Conservation (phyloP, 2,113 vertebrate genomes). For the Neofelis nebulosa region DNA sequence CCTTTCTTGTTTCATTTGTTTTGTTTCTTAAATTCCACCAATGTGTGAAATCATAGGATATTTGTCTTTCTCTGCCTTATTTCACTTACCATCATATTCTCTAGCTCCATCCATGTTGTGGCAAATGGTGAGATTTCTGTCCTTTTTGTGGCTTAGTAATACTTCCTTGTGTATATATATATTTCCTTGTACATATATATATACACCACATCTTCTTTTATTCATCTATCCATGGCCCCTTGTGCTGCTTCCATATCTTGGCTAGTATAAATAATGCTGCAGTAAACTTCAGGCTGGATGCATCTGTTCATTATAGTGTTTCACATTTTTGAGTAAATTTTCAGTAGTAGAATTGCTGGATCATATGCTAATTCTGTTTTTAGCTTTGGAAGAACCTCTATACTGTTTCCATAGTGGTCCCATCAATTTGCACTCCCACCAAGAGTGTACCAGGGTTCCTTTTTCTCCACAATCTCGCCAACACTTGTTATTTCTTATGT, state of each 20-base stretch:
- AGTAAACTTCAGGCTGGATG: no score
- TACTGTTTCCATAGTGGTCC: no score
- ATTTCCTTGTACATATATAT: neutral
- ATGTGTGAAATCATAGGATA: neutral
- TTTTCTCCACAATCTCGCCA: no score
- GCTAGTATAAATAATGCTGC: neutral
- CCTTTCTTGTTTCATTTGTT: neutral
- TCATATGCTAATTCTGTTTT: no score
- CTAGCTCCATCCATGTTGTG: neutral
- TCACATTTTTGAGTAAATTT: no score
- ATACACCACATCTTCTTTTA: neutral
- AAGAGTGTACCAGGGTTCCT: no score
- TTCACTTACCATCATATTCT: neutral
- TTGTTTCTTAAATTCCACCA: neutral
- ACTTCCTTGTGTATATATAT: neutral
- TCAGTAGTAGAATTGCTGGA: no score
- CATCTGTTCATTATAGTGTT: no score
- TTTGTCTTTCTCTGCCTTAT: neutral
- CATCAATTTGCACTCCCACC: no score
- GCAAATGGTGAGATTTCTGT: neutral
- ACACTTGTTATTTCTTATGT: no score
- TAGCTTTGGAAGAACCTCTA: no score
- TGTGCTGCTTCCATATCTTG: neutral
- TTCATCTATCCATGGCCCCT: neutral
- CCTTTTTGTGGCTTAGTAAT: neutral